A percentile compares a stretch with the other conserved stretches of the same genome.
These are phyloP conservation scores for Syritta pipiens DNA, from an alignment of 2,888 invertebrate species.

Conservation along the genomic window DNA sequence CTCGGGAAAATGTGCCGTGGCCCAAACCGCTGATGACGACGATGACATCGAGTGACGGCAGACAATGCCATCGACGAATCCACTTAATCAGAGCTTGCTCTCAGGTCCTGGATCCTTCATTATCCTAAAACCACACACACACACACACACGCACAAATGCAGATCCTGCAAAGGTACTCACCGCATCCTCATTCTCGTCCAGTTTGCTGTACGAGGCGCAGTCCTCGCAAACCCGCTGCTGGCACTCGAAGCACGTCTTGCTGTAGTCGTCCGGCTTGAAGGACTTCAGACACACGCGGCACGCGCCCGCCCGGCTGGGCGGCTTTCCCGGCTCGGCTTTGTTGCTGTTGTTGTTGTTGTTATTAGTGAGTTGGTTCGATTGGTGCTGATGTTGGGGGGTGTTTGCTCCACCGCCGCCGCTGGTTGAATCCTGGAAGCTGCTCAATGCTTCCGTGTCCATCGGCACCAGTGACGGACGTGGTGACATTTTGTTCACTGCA, in stretches of 20 bases:
- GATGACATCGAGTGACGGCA: too few species aligned
- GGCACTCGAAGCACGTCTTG: constrained; percentile 93
- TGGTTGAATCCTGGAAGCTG: constrained; percentile 73
- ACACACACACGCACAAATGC: too few species aligned
- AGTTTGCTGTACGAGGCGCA: constrained; percentile 94
- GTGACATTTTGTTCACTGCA: constrained; percentile 86
- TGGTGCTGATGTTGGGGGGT: constrained; percentile 73
- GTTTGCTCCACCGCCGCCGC: constrained; percentile 52
- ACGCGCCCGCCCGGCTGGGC: constrained; percentile 88
- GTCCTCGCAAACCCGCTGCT: constrained; percentile 94
- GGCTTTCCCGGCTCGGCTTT: constrained; percentile 84
- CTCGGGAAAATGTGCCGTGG: too few species aligned
- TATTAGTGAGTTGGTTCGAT: constrained; percentile 78
- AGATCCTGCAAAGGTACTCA: constrained; percentile 80
- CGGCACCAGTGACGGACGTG: constrained; percentile 82
- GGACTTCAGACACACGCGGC: constrained; percentile 91
- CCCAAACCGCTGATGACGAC: too few species aligned
- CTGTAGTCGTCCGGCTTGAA: constrained; percentile 93
- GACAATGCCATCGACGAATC: too few species aligned
- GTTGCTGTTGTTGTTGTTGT: constrained; percentile 76
- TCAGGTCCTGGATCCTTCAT: too few species aligned
- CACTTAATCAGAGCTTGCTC: too few species aligned
- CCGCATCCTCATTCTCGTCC: constrained; percentile 90
- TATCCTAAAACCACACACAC: too few species aligned
- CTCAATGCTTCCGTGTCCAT: constrained; percentile 77